Evolutionary conservation across 2,888 invertebrate species (phyloP).

Genomic region (Copidosoma aretas): DNA sequence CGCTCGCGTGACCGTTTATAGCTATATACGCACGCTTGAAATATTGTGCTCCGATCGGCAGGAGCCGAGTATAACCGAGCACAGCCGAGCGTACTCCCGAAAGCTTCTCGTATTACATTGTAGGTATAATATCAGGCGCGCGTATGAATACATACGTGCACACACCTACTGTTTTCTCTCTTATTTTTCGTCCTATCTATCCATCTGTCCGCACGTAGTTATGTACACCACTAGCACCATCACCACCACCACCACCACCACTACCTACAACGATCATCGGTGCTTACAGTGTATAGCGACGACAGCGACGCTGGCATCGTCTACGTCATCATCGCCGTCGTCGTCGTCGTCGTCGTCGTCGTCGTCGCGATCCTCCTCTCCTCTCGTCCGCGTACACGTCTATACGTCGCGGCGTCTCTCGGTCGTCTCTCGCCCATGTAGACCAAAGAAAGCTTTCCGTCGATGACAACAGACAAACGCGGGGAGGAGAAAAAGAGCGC

Average conservation of each 20-base stretch:
- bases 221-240: neutral
- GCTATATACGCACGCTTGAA: no score
- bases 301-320: neutral
- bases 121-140: neutral
- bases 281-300: neutral
- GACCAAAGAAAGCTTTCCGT: neutral
- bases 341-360: constrained; percentile 33
- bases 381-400: constrained; percentile 14
- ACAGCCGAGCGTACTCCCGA: constrained; percentile 1
- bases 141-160: neutral
- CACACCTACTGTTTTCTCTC: neutral
- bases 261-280: neutral
- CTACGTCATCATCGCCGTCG: constrained; percentile 6
- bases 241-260: neutral
- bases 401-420: constrained; percentile 26
- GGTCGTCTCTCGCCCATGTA: constrained; percentile 11
- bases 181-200: neutral
- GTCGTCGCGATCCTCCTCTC: constrained; percentile 16
- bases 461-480: constrained; percentile 8
- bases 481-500: neutral
- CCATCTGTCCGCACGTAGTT: constrained; percentile 5
- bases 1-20: neutral
- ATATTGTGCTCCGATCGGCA: neutral
- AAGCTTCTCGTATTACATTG: neutral
- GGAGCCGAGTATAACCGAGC: constrained; percentile 1